Evolutionary conservation across 2,797 vertebrate species (phyloP).

Genomic region (Diplodus puntazzo): DNA sequence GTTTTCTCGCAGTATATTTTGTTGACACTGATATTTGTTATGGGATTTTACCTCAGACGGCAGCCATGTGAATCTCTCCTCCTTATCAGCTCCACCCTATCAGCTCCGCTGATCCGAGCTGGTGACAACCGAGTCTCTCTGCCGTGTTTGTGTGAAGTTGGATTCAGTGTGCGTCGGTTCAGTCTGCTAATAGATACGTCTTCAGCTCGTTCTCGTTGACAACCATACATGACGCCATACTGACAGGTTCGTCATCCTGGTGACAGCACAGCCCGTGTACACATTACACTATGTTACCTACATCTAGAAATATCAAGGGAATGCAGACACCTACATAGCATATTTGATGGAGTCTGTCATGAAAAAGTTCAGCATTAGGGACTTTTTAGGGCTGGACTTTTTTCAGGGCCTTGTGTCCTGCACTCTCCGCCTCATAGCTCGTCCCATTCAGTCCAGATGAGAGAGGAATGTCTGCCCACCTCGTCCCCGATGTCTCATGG

Average conservation of each 20-base stretch:
- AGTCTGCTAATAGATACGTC: slow-evolving; percentile 51
- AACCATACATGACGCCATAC: slow-evolving; percentile 50
- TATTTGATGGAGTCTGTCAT: background rate
- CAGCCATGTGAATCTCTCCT: slow-evolving; percentile 3
- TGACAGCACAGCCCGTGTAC: slow-evolving; percentile 26
- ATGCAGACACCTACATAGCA: background rate
- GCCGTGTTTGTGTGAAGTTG: slow-evolving; percentile 36
- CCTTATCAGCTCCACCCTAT: slow-evolving; percentile 34
- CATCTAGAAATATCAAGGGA: slow-evolving; percentile 18
- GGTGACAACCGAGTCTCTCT: slow-evolving; percentile 45
- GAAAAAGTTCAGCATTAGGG: background rate
- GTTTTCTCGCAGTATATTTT: slow-evolving; percentile 18
- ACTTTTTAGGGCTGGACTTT: slow-evolving; percentile 25
- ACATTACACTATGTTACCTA: slow-evolving; percentile 17
- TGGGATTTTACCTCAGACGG: slow-evolving; percentile 11
- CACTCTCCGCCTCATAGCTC: slow-evolving; percentile 33
- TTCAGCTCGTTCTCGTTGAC: slow-evolving; percentile 29
- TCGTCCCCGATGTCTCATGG: slow-evolving; percentile 64
- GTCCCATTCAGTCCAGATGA: slow-evolving; percentile 59
- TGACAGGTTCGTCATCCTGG: slow-evolving; percentile 59
- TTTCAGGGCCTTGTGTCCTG: slow-evolving; percentile 29
- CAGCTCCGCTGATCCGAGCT: slow-evolving; percentile 17
- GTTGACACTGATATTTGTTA: slow-evolving; percentile 16
- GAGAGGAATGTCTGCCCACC: slow-evolving; percentile 68
- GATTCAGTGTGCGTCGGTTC: slow-evolving; percentile 49